Evolutionary conservation across 2,797 vertebrate species (phyloP), one percentile per base, ranked within the genome.

Genomic region (Manis javanica): DNA sequence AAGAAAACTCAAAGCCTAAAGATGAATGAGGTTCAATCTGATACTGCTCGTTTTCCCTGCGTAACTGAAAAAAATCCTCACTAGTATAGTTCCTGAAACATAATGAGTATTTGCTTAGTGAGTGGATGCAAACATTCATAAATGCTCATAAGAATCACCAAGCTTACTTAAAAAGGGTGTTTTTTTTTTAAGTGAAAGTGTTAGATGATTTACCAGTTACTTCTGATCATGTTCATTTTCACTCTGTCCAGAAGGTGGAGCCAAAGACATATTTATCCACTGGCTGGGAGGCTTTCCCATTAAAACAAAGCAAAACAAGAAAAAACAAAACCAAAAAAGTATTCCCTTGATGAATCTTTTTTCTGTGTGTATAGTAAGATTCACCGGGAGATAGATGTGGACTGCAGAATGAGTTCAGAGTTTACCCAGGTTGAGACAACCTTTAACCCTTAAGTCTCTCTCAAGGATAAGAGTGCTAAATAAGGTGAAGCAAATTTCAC

Each of bases 241-340:
- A 96, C 91, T 98, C 94, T 92, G 98, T 96, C 98, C 98, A 98
- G 98, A 98, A 98, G 98, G 97, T 98, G 98, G 98, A 98, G 98
- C 98, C 98, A 98, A 97, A 98, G 98, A 98, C 98, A 97, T 95
- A 98, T 98, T 96, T 97, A 98, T 98, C 90, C 95, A 69, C 66
- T 34, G 29, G 1, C 29, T 81, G 63, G 23, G 11, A 3, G 1
- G 75, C 90, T 71, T 90, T 92, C n/a, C 57, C 34, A 68, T 85
- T 78, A 78, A 91, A 63, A 53, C 77, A 77, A 90, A 95, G 46
- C 39, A 83, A 90, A 96, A 37, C 53, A 82, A 90, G 91, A 88
- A 77, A 94, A 83, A 92, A 81, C 16, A 69, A 79, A 85, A 64
- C 77, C 87, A 75, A 87, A 19, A 74, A 95, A 91, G 8, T 91